Conservation (phyloP, 1,140 invertebrate species). For the Brachionus calyciflorus region DNA sequence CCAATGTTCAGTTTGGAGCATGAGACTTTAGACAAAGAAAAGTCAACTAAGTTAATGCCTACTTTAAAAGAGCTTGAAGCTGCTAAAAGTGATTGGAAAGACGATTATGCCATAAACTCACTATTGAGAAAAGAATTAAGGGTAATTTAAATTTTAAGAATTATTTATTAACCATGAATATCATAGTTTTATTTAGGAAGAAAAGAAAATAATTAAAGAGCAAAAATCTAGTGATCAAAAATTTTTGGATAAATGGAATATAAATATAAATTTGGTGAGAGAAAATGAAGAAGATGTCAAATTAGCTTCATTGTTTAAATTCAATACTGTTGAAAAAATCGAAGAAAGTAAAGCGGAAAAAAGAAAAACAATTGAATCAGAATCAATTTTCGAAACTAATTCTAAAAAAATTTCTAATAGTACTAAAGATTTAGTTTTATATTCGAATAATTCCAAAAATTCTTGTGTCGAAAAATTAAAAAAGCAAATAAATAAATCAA, state of each 20-base stretch:
- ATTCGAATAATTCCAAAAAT: background rate
- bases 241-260: constrained; percentile 73
- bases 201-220: constrained; percentile 71
- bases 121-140: constrained; percentile 76
- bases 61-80: constrained; percentile 72
- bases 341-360: constrained; percentile 2
- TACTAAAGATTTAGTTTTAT: background rate
- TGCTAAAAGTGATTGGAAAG: constrained; percentile 77
- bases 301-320: constrained; percentile 72
- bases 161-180: too few relatives aligned
- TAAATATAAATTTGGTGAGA: constrained; percentile 73
- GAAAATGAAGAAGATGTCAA: constrained; percentile 75
- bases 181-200: constrained; percentile 51
- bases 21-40: constrained; percentile 73
- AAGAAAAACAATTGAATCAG: constrained; percentile 20
- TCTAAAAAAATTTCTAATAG: background rate
- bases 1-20: constrained; percentile 94
- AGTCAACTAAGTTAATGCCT: constrained; percentile 70
- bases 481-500: background rate
- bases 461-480: background rate
- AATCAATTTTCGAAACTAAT: constrained; percentile 5
- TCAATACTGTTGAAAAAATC: constrained; percentile 50
- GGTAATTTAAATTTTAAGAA: constrained; percentile 63
- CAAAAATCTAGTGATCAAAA: constrained; percentile 68
- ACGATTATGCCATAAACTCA: constrained; percentile 85